Conservation (phyloP, 2,113 vertebrate species). For the Nanorana parkeri region DNA sequence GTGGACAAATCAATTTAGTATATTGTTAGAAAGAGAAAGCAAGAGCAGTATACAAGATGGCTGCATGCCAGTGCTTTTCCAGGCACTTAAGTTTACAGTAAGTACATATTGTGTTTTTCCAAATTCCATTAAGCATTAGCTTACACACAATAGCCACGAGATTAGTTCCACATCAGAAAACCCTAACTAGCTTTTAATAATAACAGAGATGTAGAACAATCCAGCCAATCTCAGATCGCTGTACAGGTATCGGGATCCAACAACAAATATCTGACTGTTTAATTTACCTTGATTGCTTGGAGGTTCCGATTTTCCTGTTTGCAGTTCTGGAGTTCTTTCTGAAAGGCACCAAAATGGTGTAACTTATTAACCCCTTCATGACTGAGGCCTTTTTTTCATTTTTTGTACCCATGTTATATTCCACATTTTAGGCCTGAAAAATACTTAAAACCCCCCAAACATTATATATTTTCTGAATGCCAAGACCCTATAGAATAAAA, state of each 20-base stretch:
- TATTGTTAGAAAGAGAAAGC: too few species aligned
- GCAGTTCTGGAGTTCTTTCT: constrained; percentile 91
- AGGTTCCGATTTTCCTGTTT: constrained; percentile 92
- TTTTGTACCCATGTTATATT: too few species aligned
- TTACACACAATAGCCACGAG: neutral
- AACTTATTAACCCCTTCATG: too few species aligned
- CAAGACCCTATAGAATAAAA: too few species aligned
- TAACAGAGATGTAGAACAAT: neutral
- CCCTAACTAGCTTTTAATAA: neutral
- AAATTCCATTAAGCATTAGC: constrained; percentile 12
- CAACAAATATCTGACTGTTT: neutral
- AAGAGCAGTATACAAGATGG: neutral
- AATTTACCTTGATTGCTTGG: constrained; percentile 91
- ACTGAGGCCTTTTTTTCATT: too few species aligned
- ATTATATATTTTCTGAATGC: too few species aligned
- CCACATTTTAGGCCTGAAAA: too few species aligned
- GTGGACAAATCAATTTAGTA: too few species aligned
- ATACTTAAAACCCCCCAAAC: too few species aligned
- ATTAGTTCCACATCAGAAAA: neutral
- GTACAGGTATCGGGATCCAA: neutral
- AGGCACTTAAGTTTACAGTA: neutral
- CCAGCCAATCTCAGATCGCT: neutral
- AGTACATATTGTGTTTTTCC: neutral
- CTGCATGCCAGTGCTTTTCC: neutral
- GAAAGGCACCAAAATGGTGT: constrained; percentile 48